Evolutionary conservation across 1,140 invertebrate genomes (phyloP), one percentile per base, ranked within the genome.

Genomic region (Brachionus sp.): DNA sequence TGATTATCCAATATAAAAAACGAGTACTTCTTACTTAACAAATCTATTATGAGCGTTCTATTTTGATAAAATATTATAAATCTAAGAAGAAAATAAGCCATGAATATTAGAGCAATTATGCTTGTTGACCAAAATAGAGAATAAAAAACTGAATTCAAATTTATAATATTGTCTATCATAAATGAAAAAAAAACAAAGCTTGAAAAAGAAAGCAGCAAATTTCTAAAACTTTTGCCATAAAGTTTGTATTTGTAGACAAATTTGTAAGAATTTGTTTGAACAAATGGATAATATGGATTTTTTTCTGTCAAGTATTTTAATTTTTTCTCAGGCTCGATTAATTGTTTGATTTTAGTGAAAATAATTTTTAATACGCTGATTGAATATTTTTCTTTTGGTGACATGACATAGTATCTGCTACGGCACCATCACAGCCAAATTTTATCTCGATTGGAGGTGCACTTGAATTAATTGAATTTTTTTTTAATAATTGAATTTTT

Each of bases 271-370:
- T 75, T 25, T 10, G 44, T 19, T 50, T 75, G 70, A 25, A 16
- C 44, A 23, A 75, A 75, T 46, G 70, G 70, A 46, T 75, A 75
- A 46, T 46, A 75, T 29, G 70, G 70, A 39, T 75, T 75, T 4
- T 75, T 50, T 9, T 75, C 70, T 5, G 44, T 25, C 25, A 23
- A 35, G 44, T 29, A 46, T 29, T 46, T 75, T 46, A 75, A 75
- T 46, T 46, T 75, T 29, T n/a, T 46, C 23, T 75, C 70, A 5
- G 70, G 42, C 23, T 75, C 42, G 3, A 70, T 39, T 9, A 70
- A 37, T n/a, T 37, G 37, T 44, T 70, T 70, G 35, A 70, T 70
- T 70, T 70, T 35, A 19, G 7, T 70, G 13, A 70, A 19, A n/a
- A 39, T 7, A 13, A 29, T 70, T 7, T 70, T 70, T 2, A 70